Conservation (phyloP, 1,140 invertebrate species). For the Hypsibius dujardini region DNA sequence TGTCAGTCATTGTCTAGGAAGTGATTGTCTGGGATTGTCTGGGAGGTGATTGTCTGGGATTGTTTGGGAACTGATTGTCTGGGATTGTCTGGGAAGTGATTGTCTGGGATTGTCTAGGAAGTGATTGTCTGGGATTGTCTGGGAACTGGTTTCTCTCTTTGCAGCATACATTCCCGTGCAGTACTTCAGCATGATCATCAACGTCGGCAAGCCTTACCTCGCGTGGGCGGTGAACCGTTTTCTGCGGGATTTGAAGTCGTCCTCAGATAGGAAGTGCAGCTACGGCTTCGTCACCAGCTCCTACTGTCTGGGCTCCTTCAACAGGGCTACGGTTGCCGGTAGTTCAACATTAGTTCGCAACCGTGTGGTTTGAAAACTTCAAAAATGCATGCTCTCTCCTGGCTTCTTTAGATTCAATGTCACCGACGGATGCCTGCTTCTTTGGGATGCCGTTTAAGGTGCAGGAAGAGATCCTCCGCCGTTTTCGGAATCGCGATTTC, state of each 20-base stretch:
- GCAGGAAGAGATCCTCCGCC: slow-evolving; percentile 67
- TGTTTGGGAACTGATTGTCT: not conserved
- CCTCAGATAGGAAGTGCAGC: slow-evolving; percentile 5
- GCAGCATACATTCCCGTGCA: not conserved
- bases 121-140: not conserved
- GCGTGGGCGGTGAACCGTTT: slow-evolving; percentile 6
- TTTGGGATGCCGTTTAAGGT: slow-evolving; percentile 26
- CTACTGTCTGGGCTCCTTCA: not conserved
- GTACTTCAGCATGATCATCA: slow-evolving; percentile 32
- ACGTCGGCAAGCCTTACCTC: slow-evolving; percentile 26
- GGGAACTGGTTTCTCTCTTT: not conserved
- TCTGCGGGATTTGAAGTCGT: slow-evolving; percentile 19
- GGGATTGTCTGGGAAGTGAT: not conserved
- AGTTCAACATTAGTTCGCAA: no score
- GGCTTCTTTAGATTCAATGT: no score
- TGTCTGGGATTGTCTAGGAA: not conserved
- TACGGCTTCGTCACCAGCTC: not conserved
- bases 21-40: no score
- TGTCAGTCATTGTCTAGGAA: no score
- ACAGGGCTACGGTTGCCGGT: not conserved
- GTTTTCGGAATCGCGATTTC: slow-evolving; percentile 79
- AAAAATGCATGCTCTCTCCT: no score
- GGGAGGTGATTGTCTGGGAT: no score
- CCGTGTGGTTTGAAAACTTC: no score
- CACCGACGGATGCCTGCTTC: slow-evolving; percentile 14